Base-by-base conservation (phyloP, 1,140 invertebrate genomes). In the Homalodisca vitripennis region DNA sequence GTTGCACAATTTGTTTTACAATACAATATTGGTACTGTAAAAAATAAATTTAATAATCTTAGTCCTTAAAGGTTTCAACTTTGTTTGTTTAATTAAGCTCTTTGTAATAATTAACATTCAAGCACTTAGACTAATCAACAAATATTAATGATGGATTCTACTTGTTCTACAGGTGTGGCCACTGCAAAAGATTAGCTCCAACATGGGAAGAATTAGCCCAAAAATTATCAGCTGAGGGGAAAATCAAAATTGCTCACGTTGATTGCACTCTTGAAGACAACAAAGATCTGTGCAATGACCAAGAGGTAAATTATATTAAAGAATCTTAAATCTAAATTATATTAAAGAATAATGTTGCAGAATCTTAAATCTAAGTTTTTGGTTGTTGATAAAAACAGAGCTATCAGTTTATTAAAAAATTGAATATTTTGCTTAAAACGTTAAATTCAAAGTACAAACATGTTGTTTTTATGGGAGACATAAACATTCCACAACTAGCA, bases 121-220 rank as follows among this genome's bases (percentile, higher is more conserved):
- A n/a, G 34, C 6, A 6, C 17, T 10, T 41, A 10, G 34, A 41
- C 17, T 41, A 41, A 10, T 41, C 34, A 41, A 17, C 17, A 41
- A 41, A 41, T 10, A 10, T 41, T 6, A 41, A 17, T 41, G 34
- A 41, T 41, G 6, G 34, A 10, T 41, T 34, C 24, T 66, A 30
- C 48, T 48, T 24, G 20, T 24, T 51, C 75, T 73, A 24, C 68
- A 91, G 90, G 90, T 91, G 89, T 74, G 87, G 86, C 0, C 88
- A 91, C 73, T 91, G 89, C 76, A 86, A 87, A 80, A 82, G 84
- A 71, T 76, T 92, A 64, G 81, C 81, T 46, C 89, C 89, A 3
- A 87, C 86, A 27, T 91, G 89, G 89, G 86, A 89, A 66, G 84
- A 88, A 73, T 77, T 92, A 72, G 89, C 87, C 0, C 85, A 89